phyloP scores from a whole-genome alignment of 2,113 vertebrate genomes.

The Melospiza georgiana region DNA sequence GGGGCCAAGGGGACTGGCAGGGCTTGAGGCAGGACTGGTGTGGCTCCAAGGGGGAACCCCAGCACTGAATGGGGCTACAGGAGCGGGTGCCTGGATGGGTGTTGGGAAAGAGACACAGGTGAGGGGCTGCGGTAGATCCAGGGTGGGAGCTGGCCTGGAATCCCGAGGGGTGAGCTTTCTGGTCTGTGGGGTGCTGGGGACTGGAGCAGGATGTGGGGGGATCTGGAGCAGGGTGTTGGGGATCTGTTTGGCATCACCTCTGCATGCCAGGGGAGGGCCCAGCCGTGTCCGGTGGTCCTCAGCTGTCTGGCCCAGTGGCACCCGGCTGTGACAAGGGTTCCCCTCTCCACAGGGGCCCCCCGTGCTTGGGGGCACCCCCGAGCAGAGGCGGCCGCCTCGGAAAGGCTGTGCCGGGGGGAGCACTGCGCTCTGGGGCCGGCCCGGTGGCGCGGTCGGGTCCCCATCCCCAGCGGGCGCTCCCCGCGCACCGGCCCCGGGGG shows the following conservation, averaged over 20 bases:
- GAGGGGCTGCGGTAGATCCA: background rate
- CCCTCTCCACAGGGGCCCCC: background rate
- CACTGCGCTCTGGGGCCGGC: background rate
- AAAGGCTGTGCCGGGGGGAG: background rate
- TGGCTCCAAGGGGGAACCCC: background rate
- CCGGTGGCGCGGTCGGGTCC: too few relatives aligned
- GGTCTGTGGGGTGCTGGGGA: too few relatives aligned
- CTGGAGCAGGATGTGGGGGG: fast-evolving
- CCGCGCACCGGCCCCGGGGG: background rate
- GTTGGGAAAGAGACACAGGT: conserved; percentile 59
- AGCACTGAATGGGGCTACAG: background rate
- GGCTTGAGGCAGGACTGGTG: too few relatives aligned
- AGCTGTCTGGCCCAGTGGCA: background rate
- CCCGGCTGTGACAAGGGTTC: background rate
- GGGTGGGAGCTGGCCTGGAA: background rate
- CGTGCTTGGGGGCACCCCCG: background rate
- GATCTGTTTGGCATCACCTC: background rate
- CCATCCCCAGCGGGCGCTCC: background rate
- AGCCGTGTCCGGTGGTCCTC: background rate
- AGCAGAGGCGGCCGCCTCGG: too few relatives aligned
- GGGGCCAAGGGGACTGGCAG: background rate
- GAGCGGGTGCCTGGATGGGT: background rate
- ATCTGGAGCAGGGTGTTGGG: fast-evolving
- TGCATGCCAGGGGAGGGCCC: too few relatives aligned
- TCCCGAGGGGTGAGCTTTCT: background rate